Percentiles rank a stretch among this genome's conserved stretches.
Conservation (phyloP, 2,888 invertebrate genomes). For the Mactromeris polynyma region DNA sequence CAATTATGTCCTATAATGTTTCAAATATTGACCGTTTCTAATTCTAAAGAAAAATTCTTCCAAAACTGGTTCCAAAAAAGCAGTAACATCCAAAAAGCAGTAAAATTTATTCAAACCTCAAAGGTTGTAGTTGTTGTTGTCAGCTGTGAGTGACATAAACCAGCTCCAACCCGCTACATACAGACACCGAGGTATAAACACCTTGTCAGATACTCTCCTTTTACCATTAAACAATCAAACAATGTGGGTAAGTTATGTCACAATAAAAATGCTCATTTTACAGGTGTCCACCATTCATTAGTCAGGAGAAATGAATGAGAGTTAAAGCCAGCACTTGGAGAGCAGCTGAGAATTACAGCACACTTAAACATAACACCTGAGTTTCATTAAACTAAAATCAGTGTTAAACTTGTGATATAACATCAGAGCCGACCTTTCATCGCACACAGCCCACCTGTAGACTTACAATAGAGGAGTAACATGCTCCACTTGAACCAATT, state of each 20-base stretch:
- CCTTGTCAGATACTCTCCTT: no score
- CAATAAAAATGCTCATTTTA: background rate
- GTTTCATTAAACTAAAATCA: background rate
- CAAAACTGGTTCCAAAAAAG: no score
- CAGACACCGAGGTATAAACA: background rate
- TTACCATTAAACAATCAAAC: constrained; percentile 8
- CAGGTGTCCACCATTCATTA: background rate
- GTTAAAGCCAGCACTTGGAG: background rate
- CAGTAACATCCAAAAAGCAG: background rate
- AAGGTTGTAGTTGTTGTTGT: background rate
- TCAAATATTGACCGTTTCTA: no score
- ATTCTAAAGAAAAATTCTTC: no score
- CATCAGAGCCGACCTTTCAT: background rate
- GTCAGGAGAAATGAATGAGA: background rate
- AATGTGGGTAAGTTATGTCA: background rate
- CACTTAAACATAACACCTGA: constrained; percentile 11
- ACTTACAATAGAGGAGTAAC: background rate
- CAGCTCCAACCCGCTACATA: no score
- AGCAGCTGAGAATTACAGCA: background rate
- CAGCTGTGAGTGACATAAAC: background rate
- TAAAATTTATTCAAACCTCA: background rate
- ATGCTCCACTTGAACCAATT: constrained; percentile 4
- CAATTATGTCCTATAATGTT: no score
- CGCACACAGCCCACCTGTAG: background rate
- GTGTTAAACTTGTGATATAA: background rate